A percentile compares a stretch with the other conserved stretches of the same genome.
phyloP scores from a whole-genome alignment of 2,113 vertebrate genomes.

The Strix uralensis region DNA sequence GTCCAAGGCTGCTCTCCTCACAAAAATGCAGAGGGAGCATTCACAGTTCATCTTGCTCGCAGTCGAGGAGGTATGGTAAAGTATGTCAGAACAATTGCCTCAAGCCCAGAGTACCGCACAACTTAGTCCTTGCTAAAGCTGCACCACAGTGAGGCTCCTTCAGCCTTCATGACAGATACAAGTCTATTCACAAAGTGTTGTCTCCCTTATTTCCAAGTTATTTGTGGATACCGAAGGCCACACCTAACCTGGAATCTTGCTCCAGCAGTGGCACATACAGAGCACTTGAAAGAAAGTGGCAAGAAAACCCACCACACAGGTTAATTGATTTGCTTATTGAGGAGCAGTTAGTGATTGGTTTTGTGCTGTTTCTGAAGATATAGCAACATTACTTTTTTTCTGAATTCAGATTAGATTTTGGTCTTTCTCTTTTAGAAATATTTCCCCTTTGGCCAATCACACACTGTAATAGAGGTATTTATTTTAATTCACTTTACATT shows the following conservation, averaged over 20 bases:
- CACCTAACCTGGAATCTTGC: not conserved
- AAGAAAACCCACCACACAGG: not conserved
- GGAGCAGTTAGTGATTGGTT: not conserved
- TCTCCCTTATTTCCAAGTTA: not conserved
- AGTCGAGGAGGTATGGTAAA: not conserved
- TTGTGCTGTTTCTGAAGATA: not conserved
- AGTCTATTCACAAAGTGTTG: not conserved
- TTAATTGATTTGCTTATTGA: not conserved
- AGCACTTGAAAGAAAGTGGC: not conserved
- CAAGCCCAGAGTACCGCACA: not conserved
- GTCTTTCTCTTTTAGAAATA: not conserved
- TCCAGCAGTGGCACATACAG: not conserved
- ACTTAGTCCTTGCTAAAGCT: not conserved
- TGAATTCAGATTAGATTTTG: not conserved
- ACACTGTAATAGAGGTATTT: not conserved
- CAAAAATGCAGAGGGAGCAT: not conserved
- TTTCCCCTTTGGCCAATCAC: not conserved
- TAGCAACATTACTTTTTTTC: not conserved
- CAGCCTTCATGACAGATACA: not conserved
- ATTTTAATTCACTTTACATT: not conserved
- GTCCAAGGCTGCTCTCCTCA: not conserved
- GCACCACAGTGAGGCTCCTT: not conserved
- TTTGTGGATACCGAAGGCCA: not conserved
- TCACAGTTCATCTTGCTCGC: not conserved
- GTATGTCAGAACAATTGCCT: not conserved